phyloP scores from a whole-genome alignment of 92 coral and sea anemone genomes.

The Parazoanthus swiftii region DNA sequence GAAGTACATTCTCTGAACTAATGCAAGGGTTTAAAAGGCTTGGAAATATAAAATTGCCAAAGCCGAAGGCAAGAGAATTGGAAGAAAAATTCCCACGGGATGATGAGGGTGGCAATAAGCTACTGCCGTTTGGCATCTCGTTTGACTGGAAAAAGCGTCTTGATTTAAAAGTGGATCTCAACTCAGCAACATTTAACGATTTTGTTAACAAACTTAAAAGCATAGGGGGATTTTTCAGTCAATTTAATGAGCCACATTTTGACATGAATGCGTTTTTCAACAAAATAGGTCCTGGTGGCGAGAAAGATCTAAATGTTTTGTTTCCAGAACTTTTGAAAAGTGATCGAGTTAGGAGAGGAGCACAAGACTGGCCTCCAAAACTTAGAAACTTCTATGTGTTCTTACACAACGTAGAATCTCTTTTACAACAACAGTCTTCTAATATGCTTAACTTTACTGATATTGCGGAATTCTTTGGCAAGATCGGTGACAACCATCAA shows the following conservation, averaged over 20 bases:
- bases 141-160: slow-evolving; percentile 79
- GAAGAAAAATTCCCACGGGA: slow-evolving; percentile 38
- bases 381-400: slow-evolving; percentile 63
- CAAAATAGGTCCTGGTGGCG: slow-evolving; percentile 71
- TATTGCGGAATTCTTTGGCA: slow-evolving; percentile 79
- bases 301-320: slow-evolving; percentile 48
- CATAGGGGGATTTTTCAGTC: slow-evolving; percentile 63
- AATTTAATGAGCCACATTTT: slow-evolving; percentile 65
- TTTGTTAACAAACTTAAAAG: slow-evolving; percentile 53
- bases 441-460: slow-evolving; percentile 86
- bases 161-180: slow-evolving; percentile 68
- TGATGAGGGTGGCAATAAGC: slow-evolving; percentile 5
- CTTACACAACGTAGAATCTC: slow-evolving; percentile 52
- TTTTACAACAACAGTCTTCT: slow-evolving; percentile 60
- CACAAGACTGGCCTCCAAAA: slow-evolving; percentile 32
- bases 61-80: slow-evolving; percentile 20
- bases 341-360: slow-evolving; percentile 11
- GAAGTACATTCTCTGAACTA: slow-evolving; percentile 77
- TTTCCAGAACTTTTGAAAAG: slow-evolving; percentile 56
- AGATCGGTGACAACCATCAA: slow-evolving; percentile 65
- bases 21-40: slow-evolving; percentile 67
- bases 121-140: slow-evolving; percentile 64
- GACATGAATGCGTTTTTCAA: slow-evolving; percentile 68
- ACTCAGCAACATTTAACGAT: slow-evolving; percentile 56
- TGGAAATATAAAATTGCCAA: slow-evolving; percentile 62